These are phyloP conservation scores for Dufourea novaeangliae DNA, from an alignment of 1,140 invertebrate species.

Conservation along the genomic window DNA sequence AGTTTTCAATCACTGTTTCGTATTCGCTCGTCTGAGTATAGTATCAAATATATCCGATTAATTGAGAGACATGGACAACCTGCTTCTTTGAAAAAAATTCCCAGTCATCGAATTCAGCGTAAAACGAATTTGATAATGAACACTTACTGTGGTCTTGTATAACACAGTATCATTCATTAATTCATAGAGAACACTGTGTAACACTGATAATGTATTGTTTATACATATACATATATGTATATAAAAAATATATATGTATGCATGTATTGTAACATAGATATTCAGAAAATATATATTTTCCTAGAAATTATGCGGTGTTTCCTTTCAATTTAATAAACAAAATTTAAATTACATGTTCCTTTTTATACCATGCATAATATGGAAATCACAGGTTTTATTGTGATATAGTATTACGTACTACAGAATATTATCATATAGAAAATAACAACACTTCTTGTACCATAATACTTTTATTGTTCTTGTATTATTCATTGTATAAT, in stretches of 20 bases:
- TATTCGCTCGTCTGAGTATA: too few relatives aligned
- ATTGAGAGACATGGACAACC: neutral
- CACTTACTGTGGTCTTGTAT: slow-evolving; percentile 40
- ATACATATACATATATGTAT: slow-evolving; percentile 56
- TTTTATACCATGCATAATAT: too few relatives aligned
- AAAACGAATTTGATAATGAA: slow-evolving; percentile 14
- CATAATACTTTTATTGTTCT: slow-evolving; percentile 7
- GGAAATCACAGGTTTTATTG: too few relatives aligned
- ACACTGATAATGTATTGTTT: slow-evolving; percentile 53
- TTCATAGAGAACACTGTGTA: slow-evolving; percentile 33
- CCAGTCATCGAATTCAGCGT: neutral
- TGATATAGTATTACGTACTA: too few relatives aligned
- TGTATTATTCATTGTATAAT: neutral
- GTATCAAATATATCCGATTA: neutral
- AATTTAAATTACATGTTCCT: too few relatives aligned
- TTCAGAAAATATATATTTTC: slow-evolving; percentile 69
- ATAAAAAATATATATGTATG: too few relatives aligned
- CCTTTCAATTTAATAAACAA: neutral
- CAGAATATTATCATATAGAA: neutral
- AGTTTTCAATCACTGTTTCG: too few relatives aligned
- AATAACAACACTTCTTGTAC: neutral
- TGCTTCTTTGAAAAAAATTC: neutral
- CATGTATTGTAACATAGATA: slow-evolving; percentile 64
- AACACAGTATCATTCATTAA: slow-evolving; percentile 35
- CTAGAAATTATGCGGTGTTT: slow-evolving; percentile 38